Evolutionary conservation across 2,113 vertebrate species (phyloP), one percentile per base, ranked within the genome.

Genomic region (Lagopus leucura): DNA sequence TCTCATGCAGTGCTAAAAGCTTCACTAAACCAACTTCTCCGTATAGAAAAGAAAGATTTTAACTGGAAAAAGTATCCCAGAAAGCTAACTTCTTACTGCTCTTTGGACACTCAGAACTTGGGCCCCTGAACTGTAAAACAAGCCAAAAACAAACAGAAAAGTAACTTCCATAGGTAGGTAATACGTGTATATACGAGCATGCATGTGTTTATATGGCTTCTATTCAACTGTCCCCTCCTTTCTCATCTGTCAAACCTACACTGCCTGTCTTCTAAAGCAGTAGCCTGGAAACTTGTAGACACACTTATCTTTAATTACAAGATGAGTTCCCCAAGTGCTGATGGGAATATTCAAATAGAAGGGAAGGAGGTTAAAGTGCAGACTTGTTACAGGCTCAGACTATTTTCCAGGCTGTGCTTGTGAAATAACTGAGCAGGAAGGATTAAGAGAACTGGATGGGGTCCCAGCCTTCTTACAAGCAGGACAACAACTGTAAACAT

Each of bases 381-480:
- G 80, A 63, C 54, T 90, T 81, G 40, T 74, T 64, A 71, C 25
- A 77, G 79, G 27, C 28, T 78, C 52, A 11, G 42, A 45, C 75
- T 85, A 20, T 86, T 88, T 93, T 95, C 57, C 82, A 91, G 78
- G 63, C 76, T 75, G 52, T 89, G 63, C 57, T 55, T 83, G 80
- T 94, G 82, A 91, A 94, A 81, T 60, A 83, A 88, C 32, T 55
- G 72, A 83, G 30, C 55, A 94, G 82, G 67, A 94, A 93, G 64
- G 47, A 86, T 86, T 81, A 93, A 93, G 42, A 90, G 77, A 96
- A 8, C 58, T 78, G 69, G 55, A 79, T 90, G 80, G 42, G 77
- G 13, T 88, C 55, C 69, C 47, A 90, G 36, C 21, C 8, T 34
- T 93, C 65, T 91, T 78, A 93, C 25, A 80, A 88, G 47, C 60